Evolutionary conservation across 1,140 invertebrate genomes (phyloP).

Genomic region (Saxidomus purpurata): DNA sequence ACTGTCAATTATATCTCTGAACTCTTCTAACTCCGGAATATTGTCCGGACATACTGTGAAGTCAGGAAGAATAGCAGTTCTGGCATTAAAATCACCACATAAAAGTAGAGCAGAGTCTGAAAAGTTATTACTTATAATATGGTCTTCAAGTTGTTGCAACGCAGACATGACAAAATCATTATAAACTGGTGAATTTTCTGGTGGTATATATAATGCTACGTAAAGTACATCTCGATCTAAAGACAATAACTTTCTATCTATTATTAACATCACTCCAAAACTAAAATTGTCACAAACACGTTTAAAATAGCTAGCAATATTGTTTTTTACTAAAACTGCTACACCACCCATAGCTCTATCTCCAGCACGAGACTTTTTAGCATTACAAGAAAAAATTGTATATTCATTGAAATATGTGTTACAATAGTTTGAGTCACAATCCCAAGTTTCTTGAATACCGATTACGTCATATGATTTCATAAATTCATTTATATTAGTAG

Average conservation of each 20-base stretch:
- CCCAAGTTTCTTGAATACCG: conserved; percentile 6
- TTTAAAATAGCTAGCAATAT: conserved; percentile 30
- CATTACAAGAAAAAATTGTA: conserved; percentile 5
- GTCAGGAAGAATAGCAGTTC: conserved; percentile 13
- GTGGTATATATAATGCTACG: not conserved
- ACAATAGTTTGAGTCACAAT: not conserved
- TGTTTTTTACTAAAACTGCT: not conserved
- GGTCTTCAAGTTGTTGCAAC: conserved; percentile 9
- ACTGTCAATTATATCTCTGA: not conserved
- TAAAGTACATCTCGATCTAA: not conserved
- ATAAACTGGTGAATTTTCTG: conserved; percentile 10
- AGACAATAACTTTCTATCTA: not conserved
- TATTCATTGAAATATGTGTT: conserved; percentile 10
- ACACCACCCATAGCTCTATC: not conserved
- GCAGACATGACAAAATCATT: not conserved
- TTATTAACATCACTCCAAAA: conserved; percentile 24
- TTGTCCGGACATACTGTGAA: not conserved
- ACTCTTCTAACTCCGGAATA: not conserved
- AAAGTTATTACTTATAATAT: conserved; percentile 6
- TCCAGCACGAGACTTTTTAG: conserved; percentile 3
- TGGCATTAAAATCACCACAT: conserved; percentile 30
- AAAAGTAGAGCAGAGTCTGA: not conserved
- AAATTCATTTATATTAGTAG: conserved; percentile 9
- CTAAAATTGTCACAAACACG: conserved; percentile 22
- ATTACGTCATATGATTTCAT: not conserved